Evolutionary conservation across 2,113 vertebrate species (phyloP).

Genomic region (Chaenocephalus aceratus): DNA sequence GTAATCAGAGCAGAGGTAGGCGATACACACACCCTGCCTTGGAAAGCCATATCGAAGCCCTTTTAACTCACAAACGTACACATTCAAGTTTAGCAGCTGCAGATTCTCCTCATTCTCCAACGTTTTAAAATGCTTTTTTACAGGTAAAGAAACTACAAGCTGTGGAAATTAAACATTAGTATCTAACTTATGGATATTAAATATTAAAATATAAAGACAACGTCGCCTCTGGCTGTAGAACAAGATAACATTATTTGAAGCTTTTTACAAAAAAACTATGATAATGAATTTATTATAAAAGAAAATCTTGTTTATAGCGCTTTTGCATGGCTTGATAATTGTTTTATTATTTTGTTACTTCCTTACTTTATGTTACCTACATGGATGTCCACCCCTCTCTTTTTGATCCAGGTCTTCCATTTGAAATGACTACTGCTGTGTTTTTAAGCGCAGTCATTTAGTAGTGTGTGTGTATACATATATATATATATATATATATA

Average conservation of each 20-base stretch:
- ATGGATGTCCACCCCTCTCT: background rate
- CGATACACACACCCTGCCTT: conserved; percentile 22
- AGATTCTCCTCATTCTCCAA: background rate
- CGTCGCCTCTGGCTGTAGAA: background rate
- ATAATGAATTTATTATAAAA: background rate
- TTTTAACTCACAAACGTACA: conserved; percentile 4
- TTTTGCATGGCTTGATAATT: conserved; percentile 11
- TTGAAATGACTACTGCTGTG: conserved; percentile 38
- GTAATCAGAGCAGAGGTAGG: conserved; percentile 14
- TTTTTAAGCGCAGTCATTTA: conserved; percentile 30
- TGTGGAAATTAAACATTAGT: background rate
- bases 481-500: background rate
- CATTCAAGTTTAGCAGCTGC: background rate
- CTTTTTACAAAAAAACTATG: background rate
- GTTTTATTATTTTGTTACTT: no score
- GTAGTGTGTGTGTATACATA: background rate
- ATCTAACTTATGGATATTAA: background rate
- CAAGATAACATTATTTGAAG: background rate
- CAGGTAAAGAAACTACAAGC: background rate
- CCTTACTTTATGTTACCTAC: background rate
- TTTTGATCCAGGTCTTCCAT: conserved; percentile 67
- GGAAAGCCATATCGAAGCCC: conserved; percentile 62
- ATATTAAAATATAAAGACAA: background rate
- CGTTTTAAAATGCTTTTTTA: background rate
- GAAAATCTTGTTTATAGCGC: background rate